A percentile compares a stretch with the other conserved stretches of the same genome.
phyloP scores from a whole-genome alignment of 1,140 invertebrate species.

The roundworm (Caenorhabditis elegans) region DNA sequence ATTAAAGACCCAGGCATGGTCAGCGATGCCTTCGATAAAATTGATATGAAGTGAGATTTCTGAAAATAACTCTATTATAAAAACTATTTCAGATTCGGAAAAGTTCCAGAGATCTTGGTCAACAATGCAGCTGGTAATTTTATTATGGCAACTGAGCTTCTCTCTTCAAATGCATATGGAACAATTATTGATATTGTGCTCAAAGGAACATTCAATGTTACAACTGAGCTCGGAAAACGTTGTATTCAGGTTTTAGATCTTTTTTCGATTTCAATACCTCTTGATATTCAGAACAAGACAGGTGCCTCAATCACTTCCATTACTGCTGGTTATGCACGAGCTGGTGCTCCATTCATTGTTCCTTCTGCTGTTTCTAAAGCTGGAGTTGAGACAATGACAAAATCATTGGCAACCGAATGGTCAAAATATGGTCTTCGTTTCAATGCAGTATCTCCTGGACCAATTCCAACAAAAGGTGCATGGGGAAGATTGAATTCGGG shows the following conservation, averaged over 20 bases:
- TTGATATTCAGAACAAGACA: neutral
- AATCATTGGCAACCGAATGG: constrained; percentile 71
- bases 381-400: constrained; percentile 70
- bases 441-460: constrained; percentile 72
- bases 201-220: constrained; percentile 71
- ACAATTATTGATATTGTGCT: constrained; percentile 72
- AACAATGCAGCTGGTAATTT: constrained; percentile 74
- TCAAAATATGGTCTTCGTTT: constrained; percentile 72
- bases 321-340: neutral
- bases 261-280: no score
- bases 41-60: constrained; percentile 63
- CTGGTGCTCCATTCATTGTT: constrained; percentile 71
- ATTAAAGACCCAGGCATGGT: constrained; percentile 69
- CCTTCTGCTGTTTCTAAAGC: constrained; percentile 72
- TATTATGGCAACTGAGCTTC: constrained; percentile 70
- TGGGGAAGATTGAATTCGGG: constrained; percentile 44
- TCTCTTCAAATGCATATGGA: constrained; percentile 71
- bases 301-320: neutral
- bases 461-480: constrained; percentile 68
- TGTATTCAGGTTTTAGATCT: no score
- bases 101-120: constrained; percentile 70
- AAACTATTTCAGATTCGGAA: constrained; percentile 66
- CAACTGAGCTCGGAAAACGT: constrained; percentile 65
- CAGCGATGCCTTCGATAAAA: constrained; percentile 68
- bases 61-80: neutral